These are phyloP conservation scores for Halictus quadricinctus DNA, from an alignment of 2,888 invertebrate species.

Conservation along the genomic window DNA sequence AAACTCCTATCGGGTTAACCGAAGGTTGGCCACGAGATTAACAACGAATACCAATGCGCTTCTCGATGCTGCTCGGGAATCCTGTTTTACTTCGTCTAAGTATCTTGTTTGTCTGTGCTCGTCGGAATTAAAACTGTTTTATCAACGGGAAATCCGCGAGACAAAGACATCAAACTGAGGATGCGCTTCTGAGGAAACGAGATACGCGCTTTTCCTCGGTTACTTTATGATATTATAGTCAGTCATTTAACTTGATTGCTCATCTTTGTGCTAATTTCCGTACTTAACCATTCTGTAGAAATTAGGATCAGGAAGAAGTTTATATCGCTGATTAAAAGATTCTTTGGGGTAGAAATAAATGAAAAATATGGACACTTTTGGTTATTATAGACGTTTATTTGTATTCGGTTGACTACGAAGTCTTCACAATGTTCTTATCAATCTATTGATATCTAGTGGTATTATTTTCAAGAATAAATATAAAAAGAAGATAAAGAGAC, in stretches of 20 bases:
- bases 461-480: too few species aligned
- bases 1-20: constrained; percentile 10
- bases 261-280: not conserved
- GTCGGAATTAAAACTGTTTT: not conserved
- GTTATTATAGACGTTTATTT: too few species aligned
- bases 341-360: too few species aligned
- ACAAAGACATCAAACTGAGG: not conserved
- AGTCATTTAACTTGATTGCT: not conserved
- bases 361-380: too few species aligned
- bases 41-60: constrained; percentile 29
- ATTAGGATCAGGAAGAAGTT: too few species aligned
- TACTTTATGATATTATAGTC: not conserved
- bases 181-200: not conserved
- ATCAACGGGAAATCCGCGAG: not conserved
- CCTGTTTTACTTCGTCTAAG: not conserved
- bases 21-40: constrained; percentile 23
- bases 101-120: not conserved
- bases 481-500: too few species aligned
- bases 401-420: too few species aligned
- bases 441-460: too few species aligned
- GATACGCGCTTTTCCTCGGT: not conserved
- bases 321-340: too few species aligned
- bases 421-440: too few species aligned
- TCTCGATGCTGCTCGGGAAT: not conserved
- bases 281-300: too few species aligned